Base-by-base conservation (phyloP, 2,113 vertebrate genomes). In the Pontoporia blainvillei region DNA sequence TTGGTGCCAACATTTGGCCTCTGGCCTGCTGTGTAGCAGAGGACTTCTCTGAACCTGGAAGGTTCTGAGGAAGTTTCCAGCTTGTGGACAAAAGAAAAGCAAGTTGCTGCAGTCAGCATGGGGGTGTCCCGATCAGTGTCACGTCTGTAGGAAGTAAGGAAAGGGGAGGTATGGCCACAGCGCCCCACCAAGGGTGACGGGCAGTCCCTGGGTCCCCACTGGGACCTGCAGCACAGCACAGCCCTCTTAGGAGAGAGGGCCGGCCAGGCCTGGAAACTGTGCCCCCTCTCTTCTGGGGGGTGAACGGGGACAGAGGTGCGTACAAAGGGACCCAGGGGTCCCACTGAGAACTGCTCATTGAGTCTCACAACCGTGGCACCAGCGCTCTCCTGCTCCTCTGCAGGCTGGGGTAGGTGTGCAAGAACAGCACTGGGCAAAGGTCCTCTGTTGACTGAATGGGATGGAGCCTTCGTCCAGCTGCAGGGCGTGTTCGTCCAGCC, bases 291-390 rank as follows among this genome's bases (percentile, higher is more conserved):
- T 31, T 14, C 39, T 0, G 6, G 23, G 34, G 15, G 21, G 2
- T 4, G 6, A 21, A 9, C 2, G 5, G 8, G 4, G 14, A 46
- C 29, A 34, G n/a, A 36, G 7, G 49, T n/a, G 23, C 73, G 9
- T 9, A 7, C 6, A 2, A 0, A 0, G 15, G 6, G 18, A 78
- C 75, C 73, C 2, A 15, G 6, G 57, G 8, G 69, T 78, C n/a
- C 11, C 36, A 5, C 25, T 1, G 15, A 27, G 52, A 39, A 64
- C n/a, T 7, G 49, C 20, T 6, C 7, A 4, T 12, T 13, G 18
- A 14, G 25, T 54, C 78, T 20, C 1, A 0, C 11, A 0, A 0
- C 31, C 29, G 0, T 4, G 23, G 27, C 18, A 1, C n/a, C 2
- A 11, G 31, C 8, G 0, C 34, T 13, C 21, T 15, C 25, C 2